Evolutionary conservation across 2,888 invertebrate species (phyloP).

Genomic region (Lamproptera curius): DNA sequence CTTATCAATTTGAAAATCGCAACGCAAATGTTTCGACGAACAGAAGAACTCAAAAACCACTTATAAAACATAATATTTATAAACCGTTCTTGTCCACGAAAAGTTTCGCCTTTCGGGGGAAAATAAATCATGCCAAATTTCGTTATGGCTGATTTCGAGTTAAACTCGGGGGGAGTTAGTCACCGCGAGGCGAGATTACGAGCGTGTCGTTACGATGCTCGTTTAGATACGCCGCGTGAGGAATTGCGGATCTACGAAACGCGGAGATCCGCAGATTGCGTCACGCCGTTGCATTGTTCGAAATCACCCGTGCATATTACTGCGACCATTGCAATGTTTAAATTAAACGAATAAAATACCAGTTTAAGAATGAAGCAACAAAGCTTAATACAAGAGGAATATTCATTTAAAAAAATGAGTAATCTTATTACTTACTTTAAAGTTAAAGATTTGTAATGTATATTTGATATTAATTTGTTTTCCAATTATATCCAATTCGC

Average conservation of each 20-base stretch:
- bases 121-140: slow-evolving; percentile 4
- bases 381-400: no score
- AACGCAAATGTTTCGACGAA: no score
- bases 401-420: no score
- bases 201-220: slow-evolving; percentile 65
- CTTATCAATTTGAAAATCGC: no score
- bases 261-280: slow-evolving; percentile 37
- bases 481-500: no score
- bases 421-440: no score
- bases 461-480: no score
- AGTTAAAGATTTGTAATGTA: no score
- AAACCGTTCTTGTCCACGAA: slow-evolving; percentile 12
- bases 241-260: slow-evolving; percentile 62
- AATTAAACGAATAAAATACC: no score
- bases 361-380: no score
- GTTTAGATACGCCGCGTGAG: slow-evolving; percentile 65
- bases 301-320: background rate
- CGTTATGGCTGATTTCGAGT: slow-evolving; percentile 4
- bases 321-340: background rate
- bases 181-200: slow-evolving; percentile 57
- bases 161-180: slow-evolving; percentile 2
- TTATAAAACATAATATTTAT: slow-evolving; percentile 18
- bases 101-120: background rate
- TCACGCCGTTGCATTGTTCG: slow-evolving; percentile 7
- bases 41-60: no score